Evolutionary conservation across 2,797 vertebrate species (phyloP).

Genomic region (Lutra lutra): DNA sequence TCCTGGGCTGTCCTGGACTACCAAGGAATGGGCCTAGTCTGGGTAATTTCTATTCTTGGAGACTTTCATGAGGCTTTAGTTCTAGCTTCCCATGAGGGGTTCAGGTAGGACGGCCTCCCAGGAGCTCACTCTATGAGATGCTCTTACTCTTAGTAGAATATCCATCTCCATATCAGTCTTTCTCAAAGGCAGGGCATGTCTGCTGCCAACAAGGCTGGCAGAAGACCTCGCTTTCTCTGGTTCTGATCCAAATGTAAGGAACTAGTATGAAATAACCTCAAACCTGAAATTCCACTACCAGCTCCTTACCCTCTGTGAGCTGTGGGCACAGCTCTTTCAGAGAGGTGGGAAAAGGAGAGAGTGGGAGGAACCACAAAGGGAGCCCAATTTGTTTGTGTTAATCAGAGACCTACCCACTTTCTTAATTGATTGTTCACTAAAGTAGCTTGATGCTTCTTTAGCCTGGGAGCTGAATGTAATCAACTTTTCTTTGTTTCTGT

Average conservation of each 20-base stretch:
- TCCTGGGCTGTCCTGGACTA: neutral
- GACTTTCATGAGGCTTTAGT: neutral
- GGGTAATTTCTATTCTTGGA: neutral
- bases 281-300: neutral
- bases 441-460: constrained; percentile 81
- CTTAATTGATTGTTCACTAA: constrained; percentile 86
- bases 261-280: neutral
- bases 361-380: constrained; percentile 40
- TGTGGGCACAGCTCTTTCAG: neutral
- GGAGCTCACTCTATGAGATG: neutral
- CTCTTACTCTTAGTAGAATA: neutral
- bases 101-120: neutral
- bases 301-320: neutral
- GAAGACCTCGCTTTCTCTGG: neutral
- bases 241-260: neutral
- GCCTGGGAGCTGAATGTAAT: constrained; percentile 87
- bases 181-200: neutral
- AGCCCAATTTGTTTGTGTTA: constrained; percentile 82
- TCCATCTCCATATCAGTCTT: neutral
- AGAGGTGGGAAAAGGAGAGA: constrained; percentile 19
- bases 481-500: constrained; percentile 88
- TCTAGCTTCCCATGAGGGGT: neutral
- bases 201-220: neutral
- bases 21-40: neutral
- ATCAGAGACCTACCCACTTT: constrained; percentile 84